Percentiles rank a stretch among this genome's conserved stretches.
Conservation (phyloP, 2,888 invertebrate species). For the Tenthredo amoena region DNA sequence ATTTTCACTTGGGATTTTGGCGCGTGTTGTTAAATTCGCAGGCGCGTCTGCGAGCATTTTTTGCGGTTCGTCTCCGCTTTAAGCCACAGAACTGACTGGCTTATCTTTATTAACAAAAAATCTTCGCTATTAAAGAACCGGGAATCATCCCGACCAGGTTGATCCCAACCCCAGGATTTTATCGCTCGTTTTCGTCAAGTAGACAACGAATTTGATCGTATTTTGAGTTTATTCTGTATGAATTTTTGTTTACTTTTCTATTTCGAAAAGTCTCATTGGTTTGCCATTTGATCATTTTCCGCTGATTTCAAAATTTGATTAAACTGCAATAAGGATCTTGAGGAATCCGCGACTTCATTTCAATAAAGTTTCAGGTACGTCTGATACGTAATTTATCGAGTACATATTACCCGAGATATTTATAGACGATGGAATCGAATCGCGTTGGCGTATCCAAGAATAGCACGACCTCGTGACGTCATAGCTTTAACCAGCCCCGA, state of each 20-base stretch:
- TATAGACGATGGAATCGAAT: constrained; percentile 21
- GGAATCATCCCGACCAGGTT: neutral
- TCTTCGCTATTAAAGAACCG: neutral
- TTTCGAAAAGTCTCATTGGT: neutral
- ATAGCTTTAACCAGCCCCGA: constrained; percentile 59
- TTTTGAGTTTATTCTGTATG: no score
- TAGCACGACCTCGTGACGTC: constrained; percentile 67
- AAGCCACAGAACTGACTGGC: neutral
- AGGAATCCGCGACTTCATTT: neutral
- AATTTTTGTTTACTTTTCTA: neutral
- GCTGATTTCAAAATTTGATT: neutral
- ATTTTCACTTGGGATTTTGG: neutral
- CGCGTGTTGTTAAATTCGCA: neutral
- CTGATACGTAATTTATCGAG: neutral
- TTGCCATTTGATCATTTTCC: neutral
- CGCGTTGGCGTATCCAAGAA: constrained; percentile 32
- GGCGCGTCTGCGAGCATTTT: neutral
- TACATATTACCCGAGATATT: neutral
- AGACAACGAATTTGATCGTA: neutral
- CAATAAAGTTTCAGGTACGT: neutral
- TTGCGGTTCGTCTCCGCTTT: neutral
- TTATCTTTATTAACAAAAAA: neutral
- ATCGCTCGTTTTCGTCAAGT: neutral
- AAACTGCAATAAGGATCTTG: neutral
- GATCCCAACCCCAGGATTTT: neutral